Evolutionary conservation across 2,113 vertebrate species (phyloP).

Genomic region (Malaclemys terrapin): DNA sequence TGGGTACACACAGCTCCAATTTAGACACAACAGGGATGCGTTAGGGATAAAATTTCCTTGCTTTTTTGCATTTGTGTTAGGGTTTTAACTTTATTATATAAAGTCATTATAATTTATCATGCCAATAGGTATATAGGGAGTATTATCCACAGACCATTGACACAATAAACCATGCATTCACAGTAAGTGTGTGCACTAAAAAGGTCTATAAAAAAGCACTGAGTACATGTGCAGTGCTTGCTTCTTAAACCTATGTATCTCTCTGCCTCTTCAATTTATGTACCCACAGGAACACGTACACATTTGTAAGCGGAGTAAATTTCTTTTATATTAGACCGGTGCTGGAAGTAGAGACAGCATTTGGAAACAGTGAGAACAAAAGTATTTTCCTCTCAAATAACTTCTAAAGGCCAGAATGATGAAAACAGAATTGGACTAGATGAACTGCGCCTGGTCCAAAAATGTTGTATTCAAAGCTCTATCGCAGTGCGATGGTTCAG

Average conservation of each 20-base stretch:
- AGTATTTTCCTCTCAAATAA: neutral
- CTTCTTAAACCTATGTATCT: conserved; percentile 3
- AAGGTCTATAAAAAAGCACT: conserved; percentile 36
- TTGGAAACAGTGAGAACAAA: neutral
- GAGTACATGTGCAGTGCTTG: conserved; percentile 4
- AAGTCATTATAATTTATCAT: conserved; percentile 57
- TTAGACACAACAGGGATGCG: neutral
- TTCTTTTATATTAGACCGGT: neutral
- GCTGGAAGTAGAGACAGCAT: neutral
- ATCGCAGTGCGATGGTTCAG: neutral
- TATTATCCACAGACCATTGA: conserved; percentile 57
- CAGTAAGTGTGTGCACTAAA: conserved; percentile 40
- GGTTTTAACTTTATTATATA: conserved; percentile 60
- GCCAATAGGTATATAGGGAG: conserved; percentile 22
- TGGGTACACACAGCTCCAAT: neutral
- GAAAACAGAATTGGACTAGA: neutral
- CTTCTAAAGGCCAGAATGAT: conserved; percentile 7
- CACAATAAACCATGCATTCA: conserved; percentile 48
- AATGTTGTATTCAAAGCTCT: neutral
- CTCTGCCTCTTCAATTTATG: conserved; percentile 6
- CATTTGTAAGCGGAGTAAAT: neutral
- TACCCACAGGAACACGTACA: neutral
- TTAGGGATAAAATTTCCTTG: neutral
- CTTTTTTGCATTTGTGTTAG: conserved; percentile 21
- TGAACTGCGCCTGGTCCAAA: neutral